Evolutionary conservation across 2,888 invertebrate species (phyloP), one percentile per base, ranked within the genome.

Genomic region (Drosophila diplacantha): DNA sequence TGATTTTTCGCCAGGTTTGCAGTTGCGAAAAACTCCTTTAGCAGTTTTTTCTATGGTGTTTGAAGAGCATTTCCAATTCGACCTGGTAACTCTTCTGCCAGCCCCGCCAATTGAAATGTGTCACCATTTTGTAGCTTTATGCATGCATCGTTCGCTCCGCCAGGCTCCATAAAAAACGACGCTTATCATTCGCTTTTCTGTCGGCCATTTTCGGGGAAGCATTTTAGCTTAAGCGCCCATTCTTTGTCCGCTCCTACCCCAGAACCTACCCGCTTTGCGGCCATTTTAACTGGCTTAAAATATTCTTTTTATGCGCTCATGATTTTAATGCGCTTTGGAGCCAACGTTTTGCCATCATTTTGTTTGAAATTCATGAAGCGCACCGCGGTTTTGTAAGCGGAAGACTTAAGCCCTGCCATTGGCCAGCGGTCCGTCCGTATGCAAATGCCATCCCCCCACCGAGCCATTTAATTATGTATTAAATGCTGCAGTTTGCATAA

Each of bases 321-420:
- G 72, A 70, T 72, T 77, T 81, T 72, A 81, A 78, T 78, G 79
- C 81, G 79, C 79, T 83, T 81, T 83, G 73, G 65, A 73, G 73
- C 69, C 53, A 29, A 20, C 44, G 44, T 46, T 46, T 54, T 41
- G 57, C 60, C 37, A 41, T 49, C 67, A 65, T 61, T 75, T 72
- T 66, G 70, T 72, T 68, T 67, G 72, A 66, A 80, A 74, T 81
- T 83, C 77, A 74, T 68, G 78, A 58, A 66, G 78, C 77, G 61
- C 37, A 46, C 31, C 63, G 81, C 63, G 75, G 76, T 82, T 71
- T 76, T 44, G 54, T 76, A 61, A 71, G 65, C 70, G 53, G 52
- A 46, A 49, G 65, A 56, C 71, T 64, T 70, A 68, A 71, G 67
- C 70, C 24, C 41, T 16, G 53, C 69, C 49, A 47, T 44, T 43